phyloP scores from a whole-genome alignment of 2,888 invertebrate genomes.

The Drosophila mimica region DNA sequence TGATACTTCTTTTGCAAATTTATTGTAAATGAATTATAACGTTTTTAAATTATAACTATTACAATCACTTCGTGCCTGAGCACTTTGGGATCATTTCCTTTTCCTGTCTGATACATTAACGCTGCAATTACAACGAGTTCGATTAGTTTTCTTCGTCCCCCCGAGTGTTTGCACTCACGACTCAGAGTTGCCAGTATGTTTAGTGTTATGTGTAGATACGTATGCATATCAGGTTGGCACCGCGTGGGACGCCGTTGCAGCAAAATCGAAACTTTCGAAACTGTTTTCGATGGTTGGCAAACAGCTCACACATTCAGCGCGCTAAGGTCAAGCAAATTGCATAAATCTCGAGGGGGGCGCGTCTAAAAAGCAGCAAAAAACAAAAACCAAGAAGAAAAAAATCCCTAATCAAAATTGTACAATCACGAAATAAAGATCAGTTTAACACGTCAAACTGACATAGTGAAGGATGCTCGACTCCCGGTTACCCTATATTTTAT shows the following conservation, averaged over 20 bases:
- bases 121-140: conserved; percentile 1
- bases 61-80: not conserved
- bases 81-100: conserved; percentile 37
- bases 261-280: conserved; percentile 55
- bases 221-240: conserved; percentile 38
- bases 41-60: not conserved
- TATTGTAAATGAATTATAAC: not conserved
- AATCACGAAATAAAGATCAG: conserved; percentile 33
- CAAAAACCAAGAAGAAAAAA: conserved; percentile 12
- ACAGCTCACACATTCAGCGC: conserved; percentile 42
- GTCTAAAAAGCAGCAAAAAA: conserved; percentile 21
- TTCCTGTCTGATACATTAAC: conserved; percentile 43
- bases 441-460: conserved; percentile 25
- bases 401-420: conserved; percentile 46
- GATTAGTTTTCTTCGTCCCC: conserved; percentile 10
- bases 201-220: conserved; percentile 1
- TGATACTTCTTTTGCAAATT: not conserved
- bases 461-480: not conserved
- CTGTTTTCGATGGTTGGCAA: conserved; percentile 50
- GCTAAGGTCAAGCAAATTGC: conserved; percentile 62
- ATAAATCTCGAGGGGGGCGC: conserved; percentile 58
- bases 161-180: conserved; percentile 13
- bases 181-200: not conserved
- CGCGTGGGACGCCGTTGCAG: conserved; percentile 43
- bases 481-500: conserved; percentile 9